phyloP scores from a whole-genome alignment of 2,797 vertebrate genomes.

The Apodemus agrarius region DNA sequence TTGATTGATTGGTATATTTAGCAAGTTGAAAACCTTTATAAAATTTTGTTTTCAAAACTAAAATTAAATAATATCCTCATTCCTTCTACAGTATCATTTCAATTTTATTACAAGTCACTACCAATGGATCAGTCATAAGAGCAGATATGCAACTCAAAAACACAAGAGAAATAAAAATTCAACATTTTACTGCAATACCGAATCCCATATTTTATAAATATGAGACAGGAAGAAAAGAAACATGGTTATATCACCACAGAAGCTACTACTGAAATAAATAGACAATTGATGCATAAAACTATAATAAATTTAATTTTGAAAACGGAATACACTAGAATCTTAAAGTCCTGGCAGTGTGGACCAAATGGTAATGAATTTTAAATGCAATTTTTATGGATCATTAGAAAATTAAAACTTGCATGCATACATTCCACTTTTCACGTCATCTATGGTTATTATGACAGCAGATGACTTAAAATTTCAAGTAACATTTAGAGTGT shows the following conservation, averaged over 20 bases:
- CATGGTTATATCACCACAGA: not conserved
- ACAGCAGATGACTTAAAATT: slow-evolving; percentile 51
- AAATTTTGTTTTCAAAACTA: not conserved
- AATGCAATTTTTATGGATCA: not conserved
- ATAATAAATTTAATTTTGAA: not conserved
- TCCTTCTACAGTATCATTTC: not conserved
- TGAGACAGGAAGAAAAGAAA: not conserved
- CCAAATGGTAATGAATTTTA: not conserved
- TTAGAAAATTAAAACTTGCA: not conserved
- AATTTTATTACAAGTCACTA: not conserved
- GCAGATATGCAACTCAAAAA: not conserved
- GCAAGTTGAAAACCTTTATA: not conserved
- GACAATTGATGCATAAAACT: not conserved
- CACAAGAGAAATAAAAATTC: not conserved
- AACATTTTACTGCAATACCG: not conserved
- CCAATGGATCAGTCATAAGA: not conserved
- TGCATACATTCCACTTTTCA: not conserved
- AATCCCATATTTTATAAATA: not conserved
- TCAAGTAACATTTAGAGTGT: slow-evolving; percentile 48
- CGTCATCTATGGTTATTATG: not conserved
- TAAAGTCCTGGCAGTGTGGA: not conserved
- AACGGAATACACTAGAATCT: not conserved
- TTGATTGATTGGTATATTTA: not conserved
- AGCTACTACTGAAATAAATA: not conserved
- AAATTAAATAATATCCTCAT: not conserved